Conservation (phyloP, 2,888 invertebrate genomes). For the Stegophylla sp. region DNA sequence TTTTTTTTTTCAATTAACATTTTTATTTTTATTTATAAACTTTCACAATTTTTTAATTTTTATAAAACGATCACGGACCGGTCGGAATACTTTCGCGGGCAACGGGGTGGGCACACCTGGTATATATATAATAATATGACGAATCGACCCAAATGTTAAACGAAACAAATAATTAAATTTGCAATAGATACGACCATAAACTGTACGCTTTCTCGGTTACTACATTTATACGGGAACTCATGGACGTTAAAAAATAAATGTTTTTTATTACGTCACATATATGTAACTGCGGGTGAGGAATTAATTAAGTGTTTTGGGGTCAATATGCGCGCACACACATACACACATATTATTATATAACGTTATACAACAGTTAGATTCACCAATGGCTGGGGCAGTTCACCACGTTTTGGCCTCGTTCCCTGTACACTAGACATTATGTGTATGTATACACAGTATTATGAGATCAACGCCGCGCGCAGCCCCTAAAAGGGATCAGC, state of each 20-base stretch:
- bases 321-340: not conserved
- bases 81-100: too few species aligned
- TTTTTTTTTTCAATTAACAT: too few species aligned
- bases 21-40: too few species aligned
- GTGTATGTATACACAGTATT: slow-evolving; percentile 26
- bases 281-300: slow-evolving; percentile 3
- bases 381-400: slow-evolving; percentile 1
- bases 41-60: too few species aligned
- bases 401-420: slow-evolving; percentile 39
- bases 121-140: too few species aligned
- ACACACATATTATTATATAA: slow-evolving; percentile 17
- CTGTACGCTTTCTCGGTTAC: not conserved
- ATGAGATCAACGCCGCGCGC: slow-evolving; percentile 48
- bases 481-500: slow-evolving; percentile 50
- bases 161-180: slow-evolving; percentile 10
- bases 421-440: slow-evolving; percentile 25
- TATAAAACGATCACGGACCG: too few species aligned
- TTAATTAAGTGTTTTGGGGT: slow-evolving; percentile 52
- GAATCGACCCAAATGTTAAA: not conserved
- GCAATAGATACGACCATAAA: not conserved
- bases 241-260: not conserved
- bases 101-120: too few species aligned
- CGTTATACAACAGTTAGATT: slow-evolving; percentile 9
- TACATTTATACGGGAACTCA: not conserved
- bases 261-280: not conserved